Conservation (phyloP, 2,888 invertebrate species). For the Eupithecia pulchellata region DNA sequence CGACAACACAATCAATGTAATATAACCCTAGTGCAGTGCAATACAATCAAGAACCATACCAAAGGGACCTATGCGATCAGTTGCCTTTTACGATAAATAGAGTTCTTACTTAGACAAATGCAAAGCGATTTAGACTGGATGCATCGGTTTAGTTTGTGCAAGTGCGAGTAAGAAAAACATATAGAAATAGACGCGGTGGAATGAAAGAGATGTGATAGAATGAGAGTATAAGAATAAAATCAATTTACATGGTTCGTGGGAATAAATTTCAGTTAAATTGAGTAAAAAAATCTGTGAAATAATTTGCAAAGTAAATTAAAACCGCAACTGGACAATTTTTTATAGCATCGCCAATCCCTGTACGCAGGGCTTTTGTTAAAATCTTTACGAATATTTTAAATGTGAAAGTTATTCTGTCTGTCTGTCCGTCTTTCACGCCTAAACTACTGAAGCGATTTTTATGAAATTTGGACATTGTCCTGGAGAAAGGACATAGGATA, state of each 20-base stretch:
- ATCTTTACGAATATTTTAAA: no score
- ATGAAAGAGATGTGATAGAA: constrained; percentile 28
- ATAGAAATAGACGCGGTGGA: constrained; percentile 26
- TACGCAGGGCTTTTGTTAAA: neutral
- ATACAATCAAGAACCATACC: neutral
- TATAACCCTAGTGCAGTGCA: neutral
- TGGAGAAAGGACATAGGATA: no score
- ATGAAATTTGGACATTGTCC: no score
- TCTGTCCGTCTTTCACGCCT: no score
- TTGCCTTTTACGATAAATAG: constrained; percentile 71
- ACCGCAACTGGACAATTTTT: no score
- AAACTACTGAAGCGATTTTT: no score
- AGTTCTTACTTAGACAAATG: constrained; percentile 74
- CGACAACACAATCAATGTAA: neutral
- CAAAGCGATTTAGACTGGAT: constrained; percentile 61
- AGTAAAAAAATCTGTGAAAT: neutral
- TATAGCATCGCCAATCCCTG: no score
- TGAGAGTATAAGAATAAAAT: neutral
- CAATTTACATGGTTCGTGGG: neutral
- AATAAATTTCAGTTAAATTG: neutral
- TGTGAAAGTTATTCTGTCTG: no score
- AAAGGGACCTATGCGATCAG: constrained; percentile 27
- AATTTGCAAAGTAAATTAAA: neutral
- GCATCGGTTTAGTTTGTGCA: constrained; percentile 31
- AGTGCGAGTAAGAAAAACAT: neutral